Evolutionary conservation across 37 sponge, comb jelly and placozoan genomes (phyloP), one percentile per base, ranked within the genome.

Genomic region (Chondrosia reniformis): DNA sequence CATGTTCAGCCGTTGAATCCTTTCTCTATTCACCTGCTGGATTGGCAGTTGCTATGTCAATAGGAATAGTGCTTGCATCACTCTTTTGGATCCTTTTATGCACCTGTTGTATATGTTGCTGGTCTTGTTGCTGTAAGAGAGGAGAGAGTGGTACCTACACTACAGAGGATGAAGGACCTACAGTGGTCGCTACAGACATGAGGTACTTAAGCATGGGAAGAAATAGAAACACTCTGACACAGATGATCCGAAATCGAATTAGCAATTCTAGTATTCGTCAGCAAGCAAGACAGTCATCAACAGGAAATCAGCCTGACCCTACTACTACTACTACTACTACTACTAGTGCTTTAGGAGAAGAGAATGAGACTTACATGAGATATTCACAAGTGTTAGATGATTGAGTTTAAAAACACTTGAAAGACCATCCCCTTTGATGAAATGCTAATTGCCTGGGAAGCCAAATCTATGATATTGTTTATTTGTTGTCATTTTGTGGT

Each of bases 1-100:
- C 40, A 4, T 69, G 72, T 69, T n/a, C 37, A 41, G 37, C 27
- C 22, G 17, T 83, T 0, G 79, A 78, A 56, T n/a, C 63, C 17
- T 84, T 88, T 62, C 73, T 89, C 81, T 89, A 89, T 56, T 75
- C 89, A 25, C 85, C 89, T 10, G 67, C 58, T 34, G 89, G 89
- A 19, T 46, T 89, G 63, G 84, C 77, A 15, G 80, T 69, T 3
- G 31, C 84, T 22, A 81, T 82, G 4, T 85, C 33, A 64, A 63
- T 39, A 9, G 62, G 72, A 7, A 46, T 81, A 24, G 33, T 89
- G 13, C 13, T 89, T 12, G 65, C 82, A 15, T 76, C 85, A 27
- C 25, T 80, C 4, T 27, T 89, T 7, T 89, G 89, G 89, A 25
- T 77, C 22, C 25, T 40, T 5, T 39, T 34, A 12, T 81, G 85